Evolutionary conservation across 2,113 vertebrate genomes (phyloP), one percentile per base, ranked within the genome.

Genomic region (Catagonus wagneri): DNA sequence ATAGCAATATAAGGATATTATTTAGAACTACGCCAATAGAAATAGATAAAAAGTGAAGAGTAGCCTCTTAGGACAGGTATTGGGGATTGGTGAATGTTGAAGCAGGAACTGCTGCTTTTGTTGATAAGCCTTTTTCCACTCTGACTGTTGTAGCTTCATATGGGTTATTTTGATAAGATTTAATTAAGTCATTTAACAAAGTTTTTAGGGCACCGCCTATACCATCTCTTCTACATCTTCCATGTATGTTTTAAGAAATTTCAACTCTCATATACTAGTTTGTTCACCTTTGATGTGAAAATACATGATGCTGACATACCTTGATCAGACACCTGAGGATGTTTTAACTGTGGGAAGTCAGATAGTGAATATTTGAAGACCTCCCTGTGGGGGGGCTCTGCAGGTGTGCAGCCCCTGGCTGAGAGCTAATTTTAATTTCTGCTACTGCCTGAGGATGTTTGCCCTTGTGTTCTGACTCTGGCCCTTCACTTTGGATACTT

Each of bases 21-120:
- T 68, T 87, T 76, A 69, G 54, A 89, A 89, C n/a, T 23, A 61
- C 52, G 10, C 34, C 25, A 72, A 75, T 61, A 94, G 29, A 86
- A 90, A 91, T 29, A 83, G 61, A 54, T 72, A 56, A 78, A 86
- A 94, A 81, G 27, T 20, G 20, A 52, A 58, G 90, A 90, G 27
- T 69, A 52, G 4, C 58, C 52, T 63, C 5, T 90, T 65, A 32
- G 2, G 29, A 79, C 23, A 56, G 11, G 25, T 83, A 39, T 29
- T n/a, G n/a, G 65, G 74, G 36, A 29, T 29, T n/a, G 22, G n/a
- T 69, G 69, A 75, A 90, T 13, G 6, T 27, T 50, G 34, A 66
- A 52, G 34, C 22, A 74, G 44, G 7, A 44, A 50, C 22, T 65
- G 20, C 27, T 56, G 3, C 7, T 80, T 85, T 95, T 66, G 22